Percentiles rank a stretch among this genome's conserved stretches.
phyloP scores from a whole-genome alignment of 2,113 vertebrate genomes.

The Spea multiplicata region DNA sequence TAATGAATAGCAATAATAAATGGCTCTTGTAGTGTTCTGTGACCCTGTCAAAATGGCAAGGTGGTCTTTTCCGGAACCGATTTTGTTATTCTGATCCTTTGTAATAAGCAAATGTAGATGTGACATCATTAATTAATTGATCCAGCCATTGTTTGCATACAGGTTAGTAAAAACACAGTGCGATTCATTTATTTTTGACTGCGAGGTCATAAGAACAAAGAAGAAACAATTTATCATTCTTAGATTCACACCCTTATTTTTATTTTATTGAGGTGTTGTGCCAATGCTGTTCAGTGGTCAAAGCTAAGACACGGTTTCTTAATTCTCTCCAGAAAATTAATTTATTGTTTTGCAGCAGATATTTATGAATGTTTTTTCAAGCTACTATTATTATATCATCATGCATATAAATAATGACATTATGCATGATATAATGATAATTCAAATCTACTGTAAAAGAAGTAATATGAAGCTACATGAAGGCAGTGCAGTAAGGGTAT shows the following conservation, averaged over 20 bases:
- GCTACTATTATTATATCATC: too few species aligned
- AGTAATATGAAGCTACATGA: too few species aligned
- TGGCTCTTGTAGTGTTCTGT: slow-evolving; percentile 56
- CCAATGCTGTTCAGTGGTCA: too few species aligned
- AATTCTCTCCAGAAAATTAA: too few species aligned
- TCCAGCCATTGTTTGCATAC: slow-evolving; percentile 49
- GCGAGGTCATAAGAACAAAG: slow-evolving; percentile 44
- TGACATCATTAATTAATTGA: slow-evolving; percentile 55
- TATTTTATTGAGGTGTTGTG: slow-evolving; percentile 8
- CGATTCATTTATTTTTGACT: slow-evolving; percentile 50
- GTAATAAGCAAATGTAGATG: slow-evolving; percentile 53
- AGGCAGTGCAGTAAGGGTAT: too few species aligned
- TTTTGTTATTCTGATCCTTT: slow-evolving; percentile 54
- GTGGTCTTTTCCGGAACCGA: slow-evolving; percentile 48
- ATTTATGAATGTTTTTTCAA: too few species aligned
- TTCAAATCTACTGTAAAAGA: too few species aligned
- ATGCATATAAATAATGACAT: too few species aligned
- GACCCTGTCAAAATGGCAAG: slow-evolving; percentile 60
- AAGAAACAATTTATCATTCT: slow-evolving; percentile 45
- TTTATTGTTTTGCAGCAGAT: too few species aligned
- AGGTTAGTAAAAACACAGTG: slow-evolving; percentile 27
- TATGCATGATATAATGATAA: too few species aligned
- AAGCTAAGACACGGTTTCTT: too few species aligned
- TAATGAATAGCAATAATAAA: slow-evolving; percentile 68
- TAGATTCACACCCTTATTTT: slow-evolving; percentile 25